Evolutionary conservation across 1,140 invertebrate species (phyloP).

Genomic region (Episyrphus balteatus): DNA sequence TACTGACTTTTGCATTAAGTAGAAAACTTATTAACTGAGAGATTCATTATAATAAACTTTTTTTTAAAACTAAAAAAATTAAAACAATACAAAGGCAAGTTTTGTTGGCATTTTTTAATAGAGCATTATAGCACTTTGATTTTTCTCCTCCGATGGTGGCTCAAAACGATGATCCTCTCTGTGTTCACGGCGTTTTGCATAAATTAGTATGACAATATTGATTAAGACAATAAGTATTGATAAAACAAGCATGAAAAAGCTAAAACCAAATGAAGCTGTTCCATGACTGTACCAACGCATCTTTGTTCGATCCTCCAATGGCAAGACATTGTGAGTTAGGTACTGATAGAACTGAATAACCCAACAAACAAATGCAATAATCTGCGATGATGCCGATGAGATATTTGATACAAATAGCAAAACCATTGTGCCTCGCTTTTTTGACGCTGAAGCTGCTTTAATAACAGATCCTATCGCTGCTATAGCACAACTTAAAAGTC

Average conservation of each 20-base stretch:
- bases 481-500: constrained; percentile 24
- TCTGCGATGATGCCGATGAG: constrained; percentile 23
- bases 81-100: too few species aligned
- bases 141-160: constrained; percentile 25
- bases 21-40: too few species aligned
- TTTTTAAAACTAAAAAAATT: too few species aligned
- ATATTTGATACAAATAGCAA: constrained; percentile 27
- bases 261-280: constrained; percentile 29
- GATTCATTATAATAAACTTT: too few species aligned
- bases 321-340: constrained; percentile 28
- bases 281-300: constrained; percentile 28
- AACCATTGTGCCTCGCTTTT: constrained; percentile 28
- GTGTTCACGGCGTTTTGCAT: constrained; percentile 18
- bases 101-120: constrained; percentile 18
- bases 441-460: constrained; percentile 29
- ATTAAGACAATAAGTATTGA: constrained; percentile 28
- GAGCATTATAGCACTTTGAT: constrained; percentile 31
- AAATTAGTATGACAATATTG: constrained; percentile 25
- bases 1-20: too few species aligned
- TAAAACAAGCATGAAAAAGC: constrained; percentile 30
- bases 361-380: constrained; percentile 32
- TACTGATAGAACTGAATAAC: constrained; percentile 32
- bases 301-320: constrained; percentile 19
- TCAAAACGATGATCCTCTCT: constrained; percentile 20
- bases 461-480: constrained; percentile 31